phyloP scores from a whole-genome alignment of 1,140 invertebrate species.

The Lutraria rhynchaena region DNA sequence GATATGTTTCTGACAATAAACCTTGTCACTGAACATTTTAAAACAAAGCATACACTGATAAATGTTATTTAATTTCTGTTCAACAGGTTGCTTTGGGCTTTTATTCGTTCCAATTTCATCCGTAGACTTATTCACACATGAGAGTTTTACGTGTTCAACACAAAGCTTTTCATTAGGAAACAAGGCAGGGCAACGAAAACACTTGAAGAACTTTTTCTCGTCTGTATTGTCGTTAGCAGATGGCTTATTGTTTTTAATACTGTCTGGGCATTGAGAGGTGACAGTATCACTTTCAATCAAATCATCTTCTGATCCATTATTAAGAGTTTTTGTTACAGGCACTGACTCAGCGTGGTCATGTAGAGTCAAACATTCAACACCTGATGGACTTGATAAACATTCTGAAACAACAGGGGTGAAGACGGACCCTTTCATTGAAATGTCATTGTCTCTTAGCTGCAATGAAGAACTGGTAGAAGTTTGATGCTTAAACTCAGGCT shows the following conservation, averaged over 20 bases:
- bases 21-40: constrained; percentile 31
- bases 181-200: constrained; percentile 35
- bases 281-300: background rate
- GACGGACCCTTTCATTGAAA: background rate
- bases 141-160: constrained; percentile 26
- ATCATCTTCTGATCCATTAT: background rate
- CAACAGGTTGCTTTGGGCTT: background rate
- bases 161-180: constrained; percentile 34
- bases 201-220: constrained; percentile 36
- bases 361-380: background rate
- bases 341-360: background rate
- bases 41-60: constrained; percentile 46
- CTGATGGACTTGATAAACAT: background rate
- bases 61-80: constrained; percentile 32
- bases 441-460: background rate
- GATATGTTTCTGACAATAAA: constrained; percentile 40
- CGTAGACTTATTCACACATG: background rate
- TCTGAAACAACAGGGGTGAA: too few relatives aligned
- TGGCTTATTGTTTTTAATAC: background rate
- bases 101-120: background rate
- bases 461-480: background rate
- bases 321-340: background rate
- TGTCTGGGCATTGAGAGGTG: background rate
- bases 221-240: background rate
- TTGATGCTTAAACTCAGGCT: background rate